Conservation (phyloP, 2,797 vertebrate species). For the Emydoidea blandingii region DNA sequence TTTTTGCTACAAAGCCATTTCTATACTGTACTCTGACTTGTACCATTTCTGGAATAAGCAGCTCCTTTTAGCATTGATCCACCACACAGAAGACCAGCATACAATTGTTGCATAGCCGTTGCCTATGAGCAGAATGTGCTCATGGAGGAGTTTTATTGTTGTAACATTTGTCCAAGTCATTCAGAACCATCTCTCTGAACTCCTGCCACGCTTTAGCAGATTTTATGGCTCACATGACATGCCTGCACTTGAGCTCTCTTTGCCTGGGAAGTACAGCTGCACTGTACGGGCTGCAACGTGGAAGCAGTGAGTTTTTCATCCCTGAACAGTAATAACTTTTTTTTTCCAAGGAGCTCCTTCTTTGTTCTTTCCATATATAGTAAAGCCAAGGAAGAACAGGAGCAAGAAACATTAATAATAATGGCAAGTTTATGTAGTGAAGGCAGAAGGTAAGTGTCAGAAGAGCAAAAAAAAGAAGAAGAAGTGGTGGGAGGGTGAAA, state of each 20-base stretch:
- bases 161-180: slow-evolving; percentile 9
- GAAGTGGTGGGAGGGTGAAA: neutral
- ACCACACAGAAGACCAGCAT: accelerated
- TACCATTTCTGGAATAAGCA: neutral
- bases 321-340: slow-evolving; percentile 45
- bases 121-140: neutral
- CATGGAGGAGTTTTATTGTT: neutral
- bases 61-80: neutral
- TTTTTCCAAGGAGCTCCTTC: slow-evolving; percentile 45
- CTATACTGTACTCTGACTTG: accelerated
- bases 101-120: neutral
- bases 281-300: neutral
- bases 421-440: slow-evolving; percentile 75
- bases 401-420: slow-evolving; percentile 72
- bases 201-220: slow-evolving; percentile 3
- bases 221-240: neutral
- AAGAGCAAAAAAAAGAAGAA: neutral
- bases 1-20: neutral
- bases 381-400: slow-evolving; percentile 65
- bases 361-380: slow-evolving; percentile 79
- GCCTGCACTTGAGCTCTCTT: slow-evolving; percentile 24
- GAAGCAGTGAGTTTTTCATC: neutral
- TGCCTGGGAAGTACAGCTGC: neutral
- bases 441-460: slow-evolving; percentile 57
- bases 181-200: neutral